A percentile compares a stretch with the other conserved stretches of the same genome.
phyloP scores from a whole-genome alignment of 2,797 vertebrate species.

The Cyclura pinguis region DNA sequence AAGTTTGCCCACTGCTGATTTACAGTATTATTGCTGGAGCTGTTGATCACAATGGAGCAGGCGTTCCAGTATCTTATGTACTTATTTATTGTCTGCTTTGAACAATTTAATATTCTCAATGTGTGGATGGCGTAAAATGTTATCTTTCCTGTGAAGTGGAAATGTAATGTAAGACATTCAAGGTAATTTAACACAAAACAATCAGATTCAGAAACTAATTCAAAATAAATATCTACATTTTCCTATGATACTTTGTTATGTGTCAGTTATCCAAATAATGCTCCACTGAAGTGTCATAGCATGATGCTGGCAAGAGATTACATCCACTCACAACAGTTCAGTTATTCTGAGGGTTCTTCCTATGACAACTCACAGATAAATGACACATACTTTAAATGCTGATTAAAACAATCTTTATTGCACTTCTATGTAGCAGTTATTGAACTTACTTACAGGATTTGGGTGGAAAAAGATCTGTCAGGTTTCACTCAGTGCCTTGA shows the following conservation, averaged over 20 bases:
- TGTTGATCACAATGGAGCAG: too few species aligned
- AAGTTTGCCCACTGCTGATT: too few species aligned
- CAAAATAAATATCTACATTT: background rate
- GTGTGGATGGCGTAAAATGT: background rate
- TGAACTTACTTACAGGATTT: background rate
- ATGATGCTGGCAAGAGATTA: constrained; percentile 21
- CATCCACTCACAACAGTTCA: constrained; percentile 35
- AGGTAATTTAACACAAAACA: background rate
- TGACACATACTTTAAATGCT: constrained; percentile 1
- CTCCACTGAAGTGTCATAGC: constrained; percentile 43
- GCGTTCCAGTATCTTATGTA: background rate
- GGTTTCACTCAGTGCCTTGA: background rate
- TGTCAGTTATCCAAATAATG: background rate
- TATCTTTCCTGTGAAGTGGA: background rate
- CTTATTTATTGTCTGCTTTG: background rate
- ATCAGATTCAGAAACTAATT: background rate
- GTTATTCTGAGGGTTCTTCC: constrained; percentile 40
- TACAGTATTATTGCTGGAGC: too few species aligned
- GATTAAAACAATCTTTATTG: constrained; percentile 38
- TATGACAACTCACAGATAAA: constrained; percentile 49
- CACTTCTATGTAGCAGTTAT: background rate
- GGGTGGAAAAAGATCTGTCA: background rate
- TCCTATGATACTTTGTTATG: background rate
- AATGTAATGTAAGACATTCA: background rate
- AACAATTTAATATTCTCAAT: background rate